A percentile compares a stretch with the other conserved stretches of the same genome.
phyloP scores from a whole-genome alignment of 2,113 vertebrate genomes.

The Pygoscelis adeliae region DNA sequence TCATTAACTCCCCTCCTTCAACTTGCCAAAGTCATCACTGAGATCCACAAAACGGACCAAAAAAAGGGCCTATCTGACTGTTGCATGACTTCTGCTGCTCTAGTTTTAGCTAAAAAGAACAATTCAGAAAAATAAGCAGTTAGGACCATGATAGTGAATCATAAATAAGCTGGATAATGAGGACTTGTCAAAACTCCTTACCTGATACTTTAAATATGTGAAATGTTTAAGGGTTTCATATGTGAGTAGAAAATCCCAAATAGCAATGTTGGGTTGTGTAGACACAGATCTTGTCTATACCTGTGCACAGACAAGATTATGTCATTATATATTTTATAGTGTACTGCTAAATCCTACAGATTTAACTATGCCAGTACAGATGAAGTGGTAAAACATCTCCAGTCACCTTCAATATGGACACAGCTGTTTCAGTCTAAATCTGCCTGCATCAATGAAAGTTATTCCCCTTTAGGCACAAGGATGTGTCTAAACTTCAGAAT shows the following conservation, averaged over 20 bases:
- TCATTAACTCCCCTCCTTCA: neutral
- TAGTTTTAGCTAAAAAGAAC: neutral
- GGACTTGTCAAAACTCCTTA: neutral
- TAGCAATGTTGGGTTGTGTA: accelerated
- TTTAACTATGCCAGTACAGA: neutral
- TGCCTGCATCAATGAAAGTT: neutral
- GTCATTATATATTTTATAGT: neutral
- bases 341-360: neutral
- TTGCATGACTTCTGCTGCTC: neutral
- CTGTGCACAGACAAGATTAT: neutral
- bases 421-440: neutral
- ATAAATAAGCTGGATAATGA: neutral
- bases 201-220: neutral
- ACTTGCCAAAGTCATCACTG: neutral
- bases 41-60: neutral
- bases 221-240: neutral
- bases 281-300: neutral
- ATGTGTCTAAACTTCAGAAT: neutral
- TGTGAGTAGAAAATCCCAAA: neutral
- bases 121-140: neutral
- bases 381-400: neutral
- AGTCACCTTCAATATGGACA: neutral
- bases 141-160: neutral
- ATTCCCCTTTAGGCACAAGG: neutral
- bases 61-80: neutral